Base-by-base conservation (phyloP, 2,797 vertebrate species). In the Jordanella pulchra region DNA sequence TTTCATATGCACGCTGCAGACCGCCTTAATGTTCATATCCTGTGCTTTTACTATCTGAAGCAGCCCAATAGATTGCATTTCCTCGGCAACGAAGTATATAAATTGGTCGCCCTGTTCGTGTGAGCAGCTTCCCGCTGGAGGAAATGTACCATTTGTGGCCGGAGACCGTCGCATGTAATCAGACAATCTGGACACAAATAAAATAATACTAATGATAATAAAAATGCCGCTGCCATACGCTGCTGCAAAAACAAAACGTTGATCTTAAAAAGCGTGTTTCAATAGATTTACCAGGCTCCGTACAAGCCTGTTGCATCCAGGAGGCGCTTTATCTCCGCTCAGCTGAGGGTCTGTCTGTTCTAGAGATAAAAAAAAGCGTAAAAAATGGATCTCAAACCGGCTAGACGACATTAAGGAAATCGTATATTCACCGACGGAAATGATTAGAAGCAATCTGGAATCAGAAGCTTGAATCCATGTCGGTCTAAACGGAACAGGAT, bases 241-340 rank as follows among this genome's bases (percentile, higher is more conserved):
- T 35, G 44, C 45, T 45, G 42, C 4, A 11, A 6, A 51, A 9
- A 7, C 54, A 10, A 55, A 51, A 44, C 15, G 4, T 39, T 30
- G 64, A 18, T 42, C 55, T n/a, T 23, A 32, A 54, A 11, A 7
- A 56, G 17, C 11, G 17, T 27, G 55, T 64, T 48, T 25, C 39
- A n/a, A 42, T 69, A 61, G 1, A 27, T 35, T 32, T 21, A 47
- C 28, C 7, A n/a, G 54, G 54, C 70, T 32, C 28, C 45, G 3
- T 4, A 50, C 30, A 32, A 54, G 81, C 82, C 88, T 89, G 85
- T 87, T 89, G 87, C 71, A 18, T 73, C 50, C 65, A 56, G 27
- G 9, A 28, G 7, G 21, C 15, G 56, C 51, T 68, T 51, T 2
- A 61, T 53, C 60, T 53, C 2, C 58, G 53, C 35, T 61, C 23